Conservation (phyloP, 2,113 vertebrate genomes). For the Sebastes fasciatus region DNA sequence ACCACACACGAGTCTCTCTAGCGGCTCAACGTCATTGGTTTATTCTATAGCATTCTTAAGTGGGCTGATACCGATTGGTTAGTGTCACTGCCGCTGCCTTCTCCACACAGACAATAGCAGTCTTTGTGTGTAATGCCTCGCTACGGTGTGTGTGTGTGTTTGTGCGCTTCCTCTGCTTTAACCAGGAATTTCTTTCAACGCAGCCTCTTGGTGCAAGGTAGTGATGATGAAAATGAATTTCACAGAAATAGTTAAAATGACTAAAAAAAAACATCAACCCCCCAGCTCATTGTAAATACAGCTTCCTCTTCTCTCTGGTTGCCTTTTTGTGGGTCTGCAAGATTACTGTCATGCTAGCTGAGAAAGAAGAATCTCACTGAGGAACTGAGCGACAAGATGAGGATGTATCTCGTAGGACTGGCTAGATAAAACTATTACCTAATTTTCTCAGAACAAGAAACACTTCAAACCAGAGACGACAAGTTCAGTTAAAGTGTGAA, state of each 20-base stretch:
- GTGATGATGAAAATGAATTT: slow-evolving; percentile 51
- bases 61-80: slow-evolving; percentile 71
- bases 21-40: slow-evolving; percentile 51
- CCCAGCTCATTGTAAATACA: slow-evolving; percentile 16
- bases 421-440: neutral
- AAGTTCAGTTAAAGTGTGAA: neutral
- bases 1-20: slow-evolving; percentile 39
- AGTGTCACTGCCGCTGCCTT: slow-evolving; percentile 68
- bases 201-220: slow-evolving; percentile 38
- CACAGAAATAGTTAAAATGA: slow-evolving; percentile 6
- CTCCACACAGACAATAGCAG: slow-evolving; percentile 67
- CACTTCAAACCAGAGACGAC: neutral
- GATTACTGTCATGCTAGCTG: slow-evolving; percentile 2
- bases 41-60: slow-evolving; percentile 61
- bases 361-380: slow-evolving; percentile 47
- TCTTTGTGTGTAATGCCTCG: slow-evolving; percentile 69
- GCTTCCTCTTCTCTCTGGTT: slow-evolving; percentile 55
- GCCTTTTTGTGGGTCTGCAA: slow-evolving; percentile 2
- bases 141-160: slow-evolving; percentile 19
- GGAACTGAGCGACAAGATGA: slow-evolving; percentile 61
- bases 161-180: slow-evolving; percentile 40
- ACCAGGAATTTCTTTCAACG: slow-evolving; percentile 46
- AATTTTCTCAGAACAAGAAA: neutral
- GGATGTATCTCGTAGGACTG: slow-evolving; percentile 40
- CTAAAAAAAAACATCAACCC: neutral